Base-by-base conservation (phyloP, 2,797 vertebrate species). In the Acipenser oxyrinchus region DNA sequence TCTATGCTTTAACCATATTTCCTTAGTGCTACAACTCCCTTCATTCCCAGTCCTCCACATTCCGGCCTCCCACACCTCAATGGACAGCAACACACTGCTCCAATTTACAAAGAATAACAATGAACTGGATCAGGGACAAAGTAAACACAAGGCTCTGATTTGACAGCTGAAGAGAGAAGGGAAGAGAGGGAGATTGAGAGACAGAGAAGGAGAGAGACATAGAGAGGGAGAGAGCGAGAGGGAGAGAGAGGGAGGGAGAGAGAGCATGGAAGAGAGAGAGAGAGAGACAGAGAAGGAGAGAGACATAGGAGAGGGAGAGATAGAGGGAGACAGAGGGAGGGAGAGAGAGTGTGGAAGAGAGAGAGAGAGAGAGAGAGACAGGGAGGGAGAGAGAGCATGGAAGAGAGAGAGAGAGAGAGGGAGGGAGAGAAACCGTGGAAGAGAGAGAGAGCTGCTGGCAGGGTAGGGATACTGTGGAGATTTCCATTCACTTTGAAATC, bases 21-120 rank as follows among this genome's bases (percentile, higher is more conserved):
- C 23, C 23, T 37, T 37, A 37, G 2, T 37, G 23, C 23, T 37
- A 37, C 23, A 37, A 37, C 23, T 37, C 23, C 23, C 23, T 66
- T 78, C 71, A 75, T 75, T 76, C 82, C 64, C 73, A 64, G 37
- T 58, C 53, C 71, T 48, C 9, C 49, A 51, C 49, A 48, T 7
- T 6, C 52, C 65, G 60, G 72, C 71, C 82, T 84, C 79, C 78
- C 80, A 78, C 80, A 74, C 73, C 68, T 72, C 61, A 66, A 70
- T 69, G 74, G 70, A 66, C 68, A 67, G 52, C 78, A 77, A 72
- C 73, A 78, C 75, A 78, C 77, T 77, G 78, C 72, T 79, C 76
- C 79, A 77, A 76, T 77, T 71, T 69, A 78, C 74, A 80, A 82
- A 80, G 74, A 81, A 83, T 73, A 84, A 81, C 82, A 85, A 62